Evolutionary conservation across 1,140 invertebrate species (phyloP).

Genomic region (Hyles vespertilio): DNA sequence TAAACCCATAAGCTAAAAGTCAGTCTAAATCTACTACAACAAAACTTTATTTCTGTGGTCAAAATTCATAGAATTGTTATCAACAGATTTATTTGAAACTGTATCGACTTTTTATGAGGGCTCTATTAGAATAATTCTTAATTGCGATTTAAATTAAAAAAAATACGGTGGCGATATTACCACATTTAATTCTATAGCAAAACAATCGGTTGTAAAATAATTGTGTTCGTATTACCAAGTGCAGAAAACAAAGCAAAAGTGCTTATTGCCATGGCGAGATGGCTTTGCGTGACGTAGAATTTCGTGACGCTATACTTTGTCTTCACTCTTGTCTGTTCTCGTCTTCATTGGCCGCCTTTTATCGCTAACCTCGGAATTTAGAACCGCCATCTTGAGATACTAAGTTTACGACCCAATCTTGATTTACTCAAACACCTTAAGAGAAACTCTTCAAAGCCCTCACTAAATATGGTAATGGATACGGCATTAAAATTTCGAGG

Average conservation of each 20-base stretch:
- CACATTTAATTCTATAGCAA: no score
- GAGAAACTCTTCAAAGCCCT: no score
- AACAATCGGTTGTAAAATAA: no score
- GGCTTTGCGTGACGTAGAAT: slow-evolving; percentile 25
- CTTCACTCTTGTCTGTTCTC: slow-evolving; percentile 24
- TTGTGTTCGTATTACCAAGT: slow-evolving; percentile 34
- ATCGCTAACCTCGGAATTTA: slow-evolving; percentile 30
- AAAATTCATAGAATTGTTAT: no score
- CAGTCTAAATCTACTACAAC: no score
- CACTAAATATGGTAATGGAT: slow-evolving; percentile 3
- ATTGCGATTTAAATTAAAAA: no score
- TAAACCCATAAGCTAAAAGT: no score
- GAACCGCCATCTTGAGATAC: background rate
- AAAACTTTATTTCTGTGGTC: no score
- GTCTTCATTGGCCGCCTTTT: slow-evolving; percentile 30
- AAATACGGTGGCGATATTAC: no score
- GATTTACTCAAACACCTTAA: slow-evolving; percentile 13
- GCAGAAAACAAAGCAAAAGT: slow-evolving; percentile 8
- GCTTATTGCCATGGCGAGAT: background rate
- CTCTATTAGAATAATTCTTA: no score
- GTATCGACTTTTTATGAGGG: no score
- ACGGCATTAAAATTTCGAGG: slow-evolving; percentile 11
- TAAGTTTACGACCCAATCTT: background rate
- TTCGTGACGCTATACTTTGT: slow-evolving; percentile 20
- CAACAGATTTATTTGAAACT: no score